Evolutionary conservation across 1,140 invertebrate genomes (phyloP).

Genomic region (Elysia chlorotica): DNA sequence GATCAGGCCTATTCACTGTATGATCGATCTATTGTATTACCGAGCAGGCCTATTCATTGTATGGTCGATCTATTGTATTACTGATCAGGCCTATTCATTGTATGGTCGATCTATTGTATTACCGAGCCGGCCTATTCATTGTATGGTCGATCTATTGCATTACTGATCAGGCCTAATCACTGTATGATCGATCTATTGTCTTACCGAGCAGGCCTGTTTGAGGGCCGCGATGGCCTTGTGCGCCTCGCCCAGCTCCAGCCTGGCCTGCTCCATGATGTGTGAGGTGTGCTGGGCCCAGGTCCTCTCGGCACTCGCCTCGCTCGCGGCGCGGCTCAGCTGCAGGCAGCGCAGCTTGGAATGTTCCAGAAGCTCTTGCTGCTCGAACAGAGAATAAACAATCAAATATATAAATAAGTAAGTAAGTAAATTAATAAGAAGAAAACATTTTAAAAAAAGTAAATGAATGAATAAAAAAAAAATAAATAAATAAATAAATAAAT

Average conservation of each 20-base stretch:
- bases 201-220: conserved; percentile 44
- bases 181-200: no score
- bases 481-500: no score
- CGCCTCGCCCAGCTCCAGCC: conserved; percentile 40
- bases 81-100: no score
- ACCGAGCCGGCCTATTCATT: no score
- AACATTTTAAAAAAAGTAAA: no score
- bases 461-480: no score
- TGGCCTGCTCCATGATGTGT: conserved; percentile 34
- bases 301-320: conserved; percentile 36
- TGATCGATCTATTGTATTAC: background rate
- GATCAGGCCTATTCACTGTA: no score
- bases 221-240: conserved; percentile 46
- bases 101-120: no score
- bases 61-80: no score
- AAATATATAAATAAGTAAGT: background rate
- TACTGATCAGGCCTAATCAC: no score
- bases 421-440: no score
- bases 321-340: conserved; percentile 41
- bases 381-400: background rate
- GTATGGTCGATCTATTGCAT: no score
- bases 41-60: background rate
- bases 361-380: conserved; percentile 51
- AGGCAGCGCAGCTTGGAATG: conserved; percentile 39
- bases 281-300: conserved; percentile 32